Evolutionary conservation across 2,888 invertebrate species (phyloP), one percentile per base, ranked within the genome.

Genomic region (Lathronympha strigana): DNA sequence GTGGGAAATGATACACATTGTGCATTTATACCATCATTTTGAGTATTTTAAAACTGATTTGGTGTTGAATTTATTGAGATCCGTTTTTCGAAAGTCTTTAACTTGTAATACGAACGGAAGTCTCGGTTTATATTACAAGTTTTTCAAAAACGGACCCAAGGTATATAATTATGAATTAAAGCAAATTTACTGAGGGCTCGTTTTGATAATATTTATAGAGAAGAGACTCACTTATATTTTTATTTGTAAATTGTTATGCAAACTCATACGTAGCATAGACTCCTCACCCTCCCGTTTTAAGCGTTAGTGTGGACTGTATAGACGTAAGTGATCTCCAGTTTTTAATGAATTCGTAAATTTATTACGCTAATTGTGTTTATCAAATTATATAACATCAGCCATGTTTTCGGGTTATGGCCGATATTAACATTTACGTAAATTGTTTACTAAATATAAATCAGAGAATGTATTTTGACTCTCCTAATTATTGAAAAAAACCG

Each of bases 291-390:
- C 17, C 36, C 28, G 40, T 33, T 47, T 55, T 55, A 55, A 49
- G 55, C 15, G 40, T 40, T 33, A 28, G 31, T 25, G 54, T 54
- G 40, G 28, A 43, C 43, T 61, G 43, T 40, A 60, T 28, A 57
- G 31, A 51, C 25, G 38, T 31, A 31, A 53, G 55, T 58, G 57
- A 63, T 63, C 67, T 63, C 61, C 62, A 45, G 25, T 62, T 51
- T 51, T 43, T 9, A 43, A 58, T 50, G 9, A 51, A 53, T 51
- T 60, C 43, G n/a, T 53, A 21, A 19, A 51, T 58, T 28, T 64
- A 55, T 57, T 36, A 58, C 11, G 6, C 28, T 15, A 55, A 51
- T 25, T 45, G 57, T 40, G 50, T 57, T 28, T 31, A 57, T 40
- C 4, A 15, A 33, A 40, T 36, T 13, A 57, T 45, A 36, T 58